Evolutionary conservation across 2,888 invertebrate genomes (phyloP).

Genomic region (Horisme vitalbata): DNA sequence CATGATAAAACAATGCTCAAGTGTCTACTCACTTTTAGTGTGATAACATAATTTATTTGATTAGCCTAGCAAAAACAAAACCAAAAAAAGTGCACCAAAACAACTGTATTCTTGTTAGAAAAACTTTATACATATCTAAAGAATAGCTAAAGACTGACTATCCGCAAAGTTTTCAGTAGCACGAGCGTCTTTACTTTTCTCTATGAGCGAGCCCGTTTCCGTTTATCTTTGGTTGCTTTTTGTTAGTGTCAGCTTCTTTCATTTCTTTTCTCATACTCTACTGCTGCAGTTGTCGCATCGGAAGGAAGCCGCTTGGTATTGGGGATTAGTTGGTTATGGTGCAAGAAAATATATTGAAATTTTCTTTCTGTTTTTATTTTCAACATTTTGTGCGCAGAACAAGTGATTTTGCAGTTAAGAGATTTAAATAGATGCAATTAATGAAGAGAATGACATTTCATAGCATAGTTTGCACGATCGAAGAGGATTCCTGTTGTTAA

Average conservation of each 20-base stretch:
- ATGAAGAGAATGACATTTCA: conserved; percentile 15
- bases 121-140: conserved; percentile 55
- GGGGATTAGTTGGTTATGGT: conserved; percentile 35
- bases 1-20: no score
- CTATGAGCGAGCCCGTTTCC: conserved; percentile 75
- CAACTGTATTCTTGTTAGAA: conserved; percentile 45
- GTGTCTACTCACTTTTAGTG: no score
- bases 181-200: conserved; percentile 70
- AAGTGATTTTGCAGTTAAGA: conserved; percentile 2
- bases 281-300: conserved; percentile 64
- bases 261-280: conserved; percentile 68
- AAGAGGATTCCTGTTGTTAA: conserved; percentile 65
- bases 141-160: conserved; percentile 58
- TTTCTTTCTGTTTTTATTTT: conserved; percentile 25
- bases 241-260: conserved; percentile 67
- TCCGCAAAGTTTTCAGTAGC: conserved; percentile 69
- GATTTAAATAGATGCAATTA: conserved; percentile 21
- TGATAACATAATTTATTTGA: no score
- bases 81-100: conserved; percentile 25
- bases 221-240: conserved; percentile 75
- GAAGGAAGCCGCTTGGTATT: conserved; percentile 42
- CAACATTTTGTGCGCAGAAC: conserved; percentile 13
- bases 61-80: conserved; percentile 1
- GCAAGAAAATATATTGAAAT: conserved; percentile 29
- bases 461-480: conserved; percentile 43